Evolutionary conservation across 2,888 invertebrate genomes (phyloP), one percentile per base, ranked within the genome.

Genomic region (Scotopteryx bipunctaria): DNA sequence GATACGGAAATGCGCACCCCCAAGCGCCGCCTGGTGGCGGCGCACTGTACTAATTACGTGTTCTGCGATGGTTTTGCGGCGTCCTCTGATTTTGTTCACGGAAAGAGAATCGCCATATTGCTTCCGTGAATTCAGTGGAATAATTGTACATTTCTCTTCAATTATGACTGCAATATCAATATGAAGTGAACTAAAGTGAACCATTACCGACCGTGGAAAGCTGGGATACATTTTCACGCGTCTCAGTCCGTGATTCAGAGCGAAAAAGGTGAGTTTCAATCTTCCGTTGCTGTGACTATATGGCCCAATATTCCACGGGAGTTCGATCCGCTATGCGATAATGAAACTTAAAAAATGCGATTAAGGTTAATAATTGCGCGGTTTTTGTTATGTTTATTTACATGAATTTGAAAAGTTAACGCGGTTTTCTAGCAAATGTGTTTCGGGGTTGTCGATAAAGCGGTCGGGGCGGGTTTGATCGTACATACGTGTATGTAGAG

Each of bases 291-390:
- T 83, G 88, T 89, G 91, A 83, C 90, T 91, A 89, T 91, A 91
- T 91, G 91, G 91, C 90, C 90, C 88, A 91, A 89, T 91, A 91
- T 91, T 91, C 91, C 90, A 89, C 91, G 86, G 87, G 90, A 88
- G 87, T 90, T 91, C 89, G 89, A 89, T 89, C 88, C 90, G 91
- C 90, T 91, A 90, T 89, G 91, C 91, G 91, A 91, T 91, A 91
- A 91, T 91, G 91, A 91, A 90, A 91, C 91, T 91, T 91, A 91
- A 89, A 91, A 91, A 90, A 90, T 86, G 91, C 85, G 89, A 91
- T 91, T 91, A 91, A 91, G 91, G 91, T 89, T 90, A 90, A 91
- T 91, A 91, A 91, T 91, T 91, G 91, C 91, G 81, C 91, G 91
- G 86, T 89, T 91, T 89, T 90, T 88, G 88, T 90, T 89, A 87